Percentiles rank a stretch among this genome's conserved stretches.
Conservation (phyloP, 1,140 invertebrate genomes). For the Homalodisca vitripennis region DNA sequence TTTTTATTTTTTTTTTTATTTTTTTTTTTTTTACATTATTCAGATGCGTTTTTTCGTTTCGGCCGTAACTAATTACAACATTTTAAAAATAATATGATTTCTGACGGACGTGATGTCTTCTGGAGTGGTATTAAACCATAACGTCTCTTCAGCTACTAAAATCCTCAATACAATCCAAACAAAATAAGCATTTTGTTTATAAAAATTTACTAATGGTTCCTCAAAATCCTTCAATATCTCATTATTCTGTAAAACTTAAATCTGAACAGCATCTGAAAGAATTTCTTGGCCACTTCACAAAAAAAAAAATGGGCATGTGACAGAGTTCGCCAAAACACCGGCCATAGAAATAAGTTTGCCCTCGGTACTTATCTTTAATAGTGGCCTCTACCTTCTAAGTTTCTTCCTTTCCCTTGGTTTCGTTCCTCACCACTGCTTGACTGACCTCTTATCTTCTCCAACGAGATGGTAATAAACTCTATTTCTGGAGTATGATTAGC, state of each 20-base stretch:
- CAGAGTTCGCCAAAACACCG: not conserved
- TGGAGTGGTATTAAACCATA: not conserved
- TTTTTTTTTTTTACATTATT: too few species aligned
- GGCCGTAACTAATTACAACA: too few species aligned
- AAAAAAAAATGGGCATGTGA: too few species aligned
- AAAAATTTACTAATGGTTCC: not conserved
- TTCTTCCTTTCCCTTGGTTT: conserved; percentile 22
- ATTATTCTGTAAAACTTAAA: not conserved
- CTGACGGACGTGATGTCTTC: not conserved
- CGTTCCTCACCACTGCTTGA: not conserved
- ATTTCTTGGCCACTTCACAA: not conserved
- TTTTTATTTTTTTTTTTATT: too few species aligned
- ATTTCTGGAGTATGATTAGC: conserved; percentile 16
- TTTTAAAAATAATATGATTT: conserved; percentile 3
- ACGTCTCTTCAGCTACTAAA: not conserved
- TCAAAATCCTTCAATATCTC: too few species aligned
- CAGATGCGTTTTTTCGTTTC: too few species aligned
- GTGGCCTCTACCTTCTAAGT: conserved; percentile 24
- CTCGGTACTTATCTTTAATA: not conserved
- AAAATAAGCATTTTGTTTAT: conserved; percentile 12
- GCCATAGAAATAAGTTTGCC: not conserved
- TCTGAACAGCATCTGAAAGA: not conserved
- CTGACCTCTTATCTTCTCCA: not conserved
- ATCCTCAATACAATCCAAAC: not conserved
- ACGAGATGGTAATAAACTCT: not conserved